Evolutionary conservation across 2,113 vertebrate species (phyloP).

Genomic region (Ammospiza nelsoni): DNA sequence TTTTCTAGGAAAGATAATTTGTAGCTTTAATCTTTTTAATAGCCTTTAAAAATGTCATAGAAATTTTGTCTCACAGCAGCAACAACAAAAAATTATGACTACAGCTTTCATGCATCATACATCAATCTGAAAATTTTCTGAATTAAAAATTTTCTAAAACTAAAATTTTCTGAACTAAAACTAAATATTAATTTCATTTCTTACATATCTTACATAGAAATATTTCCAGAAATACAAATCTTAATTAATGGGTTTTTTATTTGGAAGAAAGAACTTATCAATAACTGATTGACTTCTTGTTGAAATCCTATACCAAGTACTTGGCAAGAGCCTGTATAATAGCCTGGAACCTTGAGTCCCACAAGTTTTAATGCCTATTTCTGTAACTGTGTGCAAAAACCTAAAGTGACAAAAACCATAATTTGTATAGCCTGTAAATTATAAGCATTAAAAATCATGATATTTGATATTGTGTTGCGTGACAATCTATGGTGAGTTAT

Average conservation of each 20-base stretch:
- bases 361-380: constrained; percentile 11
- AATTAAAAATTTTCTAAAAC: no score
- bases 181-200: not conserved
- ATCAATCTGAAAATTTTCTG: not conserved
- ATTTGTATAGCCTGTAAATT: not conserved
- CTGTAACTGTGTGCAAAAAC: not conserved
- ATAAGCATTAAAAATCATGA: not conserved
- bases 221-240: not conserved
- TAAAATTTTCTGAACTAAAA: not conserved
- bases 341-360: not conserved
- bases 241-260: not conserved
- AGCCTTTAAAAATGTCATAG: not conserved
- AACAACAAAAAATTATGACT: not conserved
- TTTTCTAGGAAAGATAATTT: not conserved
- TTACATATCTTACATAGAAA: not conserved
- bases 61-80: not conserved
- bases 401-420: not conserved
- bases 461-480: not conserved
- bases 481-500: not conserved
- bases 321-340: not conserved
- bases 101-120: not conserved
- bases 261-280: not conserved
- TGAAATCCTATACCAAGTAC: not conserved
- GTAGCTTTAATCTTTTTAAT: not conserved
- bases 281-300: not conserved